Base-by-base conservation (phyloP, 1,140 invertebrate species). In the Trichonephila clavata region DNA sequence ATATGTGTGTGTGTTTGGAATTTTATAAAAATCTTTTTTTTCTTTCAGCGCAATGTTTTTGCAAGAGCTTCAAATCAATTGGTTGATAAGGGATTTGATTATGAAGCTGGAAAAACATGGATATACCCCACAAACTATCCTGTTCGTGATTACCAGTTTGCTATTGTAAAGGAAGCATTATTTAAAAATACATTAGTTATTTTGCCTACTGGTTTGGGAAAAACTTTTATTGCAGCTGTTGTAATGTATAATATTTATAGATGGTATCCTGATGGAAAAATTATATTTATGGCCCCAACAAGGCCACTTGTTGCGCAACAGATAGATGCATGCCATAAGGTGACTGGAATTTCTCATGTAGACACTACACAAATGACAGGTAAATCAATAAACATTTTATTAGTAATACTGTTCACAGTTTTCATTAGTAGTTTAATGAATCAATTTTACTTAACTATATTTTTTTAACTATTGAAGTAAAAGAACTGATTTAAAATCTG, bases 231-330 rank as follows among this genome's bases (percentile, higher is more conserved):
- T 95, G 98, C 98, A 68, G 98, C 98, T 68, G 99, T 99, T 2
- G 97, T 99, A 0, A 99, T 99, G 98, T 99, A 98, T 95, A 99
- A 99, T 96, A 98, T 98, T 95, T 99, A 98, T 95, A 97, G 98
- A 86, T 99, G 98, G 98, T 99, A 98, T 96, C 95, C 98, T 0
- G 95, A 96, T 81, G 97, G 98, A 77, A 98, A 98, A 96, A 97
- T 99, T 57, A 96, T 99, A 16, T 99, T 99, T 95, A 98, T 99
- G 96, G 99, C 99, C 27, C 99, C 98, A 0, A 99, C 99, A 0
- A 97, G 97, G 95, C 99, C 99, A 1, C 96, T 99, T 57, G 99
- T 99, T 3, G 97, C 98, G 10, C 99, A 99, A 95, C 99, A 99
- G 96, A 98, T 99, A 90, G 96, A 98, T 94, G 98, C 99, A 18